Base-by-base conservation (phyloP, 2,113 vertebrate species). In the Chaetorhynchus papuensis region DNA sequence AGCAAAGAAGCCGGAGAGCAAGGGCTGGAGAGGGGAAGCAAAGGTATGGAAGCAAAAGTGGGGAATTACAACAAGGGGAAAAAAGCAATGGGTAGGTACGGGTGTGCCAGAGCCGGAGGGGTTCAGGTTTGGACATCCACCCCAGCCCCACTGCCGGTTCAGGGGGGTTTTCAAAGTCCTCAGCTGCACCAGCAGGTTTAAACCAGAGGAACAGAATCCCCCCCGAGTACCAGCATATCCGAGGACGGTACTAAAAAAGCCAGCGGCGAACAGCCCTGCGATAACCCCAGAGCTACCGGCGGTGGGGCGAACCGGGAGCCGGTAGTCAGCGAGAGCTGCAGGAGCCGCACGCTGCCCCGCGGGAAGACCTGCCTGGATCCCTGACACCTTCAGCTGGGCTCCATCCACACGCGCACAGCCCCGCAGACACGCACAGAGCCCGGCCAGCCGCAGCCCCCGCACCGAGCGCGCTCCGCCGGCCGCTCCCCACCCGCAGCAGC, bases 271-370 rank as follows among this genome's bases (percentile, higher is more conserved):
- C 31, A 79, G 66, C 76, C n/a, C 50, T 4, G 8, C 10, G 54
- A 41, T 23, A 11, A 82, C 44, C 52, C 31, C 22, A 1, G 17
- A 28, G 53, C 17, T 0, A 17, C 4, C 16, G 13, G 79, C 6
- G 16, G 30, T 4, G 1, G 8, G 30, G 59, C 0, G 59, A 26
- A 1, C 1, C 0, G 50, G 50, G 45, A 52, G 45, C 60, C 50
- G 2, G 10, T 24, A 10, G 68, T 1, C 53, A 15, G 61, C 11
- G 13, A 14, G 63, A 4, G 74, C 81, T 3, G 85, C 78, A 16
- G 68, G 47, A 77, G 6, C 69, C 24, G 44, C 63, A 23, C 17
- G 9, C 41, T 49, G 75, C 84, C 76, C 87, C 22, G 37, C 30
- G 41, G 79, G 63, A 70, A 65, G 87, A 83, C 53, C 88, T 14